Evolutionary conservation across 2,888 invertebrate species (phyloP).

Genomic region (Dryadula phaetusa): DNA sequence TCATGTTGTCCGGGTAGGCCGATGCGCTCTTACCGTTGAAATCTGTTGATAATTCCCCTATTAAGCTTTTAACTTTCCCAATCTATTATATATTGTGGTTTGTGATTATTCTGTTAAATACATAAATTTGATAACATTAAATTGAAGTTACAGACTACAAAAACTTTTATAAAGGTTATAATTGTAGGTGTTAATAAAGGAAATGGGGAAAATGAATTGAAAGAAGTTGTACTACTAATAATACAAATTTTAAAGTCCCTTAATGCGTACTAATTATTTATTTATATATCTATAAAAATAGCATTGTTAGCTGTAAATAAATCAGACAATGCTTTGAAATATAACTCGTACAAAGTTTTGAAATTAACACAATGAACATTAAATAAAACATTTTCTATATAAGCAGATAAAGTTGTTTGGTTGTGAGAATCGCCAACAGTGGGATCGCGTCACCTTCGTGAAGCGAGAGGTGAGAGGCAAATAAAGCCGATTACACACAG

Average conservation of each 20-base stretch:
- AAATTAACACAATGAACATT: conserved; percentile 20
- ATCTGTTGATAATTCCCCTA: conserved; percentile 6
- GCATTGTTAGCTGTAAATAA: conserved; percentile 2
- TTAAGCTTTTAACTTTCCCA: conserved; percentile 18
- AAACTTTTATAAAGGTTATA: not conserved
- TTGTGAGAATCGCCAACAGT: conserved; percentile 47
- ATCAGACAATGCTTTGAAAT: conserved; percentile 1
- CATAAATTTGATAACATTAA: not conserved
- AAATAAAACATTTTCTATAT: conserved; percentile 26
- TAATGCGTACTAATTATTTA: not conserved
- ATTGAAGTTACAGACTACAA: conserved; percentile 2
- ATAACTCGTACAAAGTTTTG: conserved; percentile 12
- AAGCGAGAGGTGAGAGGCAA: conserved; percentile 54
- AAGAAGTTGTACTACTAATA: not conserved
- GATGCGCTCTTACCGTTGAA: conserved; percentile 36
- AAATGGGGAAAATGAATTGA: not conserved
- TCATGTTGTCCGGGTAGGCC: conserved; percentile 68
- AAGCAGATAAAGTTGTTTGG: conserved; percentile 42
- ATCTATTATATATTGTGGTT: conserved; percentile 5
- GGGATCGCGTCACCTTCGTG: conserved; percentile 49
- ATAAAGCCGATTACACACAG: conserved; percentile 76
- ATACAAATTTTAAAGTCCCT: not conserved
- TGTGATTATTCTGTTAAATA: conserved; percentile 1
- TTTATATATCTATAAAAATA: not conserved
- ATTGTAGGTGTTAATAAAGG: not conserved